A percentile compares a stretch with the other conserved stretches of the same genome.
These are phyloP conservation scores for Leptopilina drosophilae DNA, from an alignment of 2,888 invertebrate genomes.

Conservation along the genomic window DNA sequence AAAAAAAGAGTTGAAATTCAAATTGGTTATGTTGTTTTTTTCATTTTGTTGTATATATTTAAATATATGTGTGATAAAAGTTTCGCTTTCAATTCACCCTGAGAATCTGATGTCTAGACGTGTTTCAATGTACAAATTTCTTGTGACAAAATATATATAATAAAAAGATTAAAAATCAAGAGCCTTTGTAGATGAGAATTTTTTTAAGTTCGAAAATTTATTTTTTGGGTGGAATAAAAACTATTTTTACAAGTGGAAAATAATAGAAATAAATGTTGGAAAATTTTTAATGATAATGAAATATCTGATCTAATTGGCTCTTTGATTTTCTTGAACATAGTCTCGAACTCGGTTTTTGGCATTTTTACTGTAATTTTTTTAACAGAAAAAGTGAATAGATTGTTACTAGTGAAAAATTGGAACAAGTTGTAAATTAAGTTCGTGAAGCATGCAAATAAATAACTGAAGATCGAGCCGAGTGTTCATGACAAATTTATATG, in stretches of 20 bases:
- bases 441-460: background rate
- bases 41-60: background rate
- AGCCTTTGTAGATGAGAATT: background rate
- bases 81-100: constrained; percentile 49
- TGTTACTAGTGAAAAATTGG: no score
- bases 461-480: constrained; percentile 24
- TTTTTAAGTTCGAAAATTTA: no score
- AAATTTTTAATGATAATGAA: no score
- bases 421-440: no score
- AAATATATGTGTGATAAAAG: constrained; percentile 39
- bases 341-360: constrained; percentile 23
- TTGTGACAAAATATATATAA: constrained; percentile 44
- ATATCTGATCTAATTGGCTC: background rate
- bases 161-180: background rate
- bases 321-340: background rate
- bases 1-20: background rate
- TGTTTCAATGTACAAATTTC: constrained; percentile 46
- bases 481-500: background rate
- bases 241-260: no score
- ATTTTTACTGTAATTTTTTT: background rate
- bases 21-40: constrained; percentile 2
- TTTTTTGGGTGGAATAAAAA: no score
- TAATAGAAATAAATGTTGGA: no score
- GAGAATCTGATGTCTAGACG: constrained; percentile 44
- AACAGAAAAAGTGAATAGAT: no score